Evolutionary conservation across 35 echinoderm and acorn worm species (phyloP), one percentile per base, ranked within the genome.

Genomic region (Amphiura filiformis): DNA sequence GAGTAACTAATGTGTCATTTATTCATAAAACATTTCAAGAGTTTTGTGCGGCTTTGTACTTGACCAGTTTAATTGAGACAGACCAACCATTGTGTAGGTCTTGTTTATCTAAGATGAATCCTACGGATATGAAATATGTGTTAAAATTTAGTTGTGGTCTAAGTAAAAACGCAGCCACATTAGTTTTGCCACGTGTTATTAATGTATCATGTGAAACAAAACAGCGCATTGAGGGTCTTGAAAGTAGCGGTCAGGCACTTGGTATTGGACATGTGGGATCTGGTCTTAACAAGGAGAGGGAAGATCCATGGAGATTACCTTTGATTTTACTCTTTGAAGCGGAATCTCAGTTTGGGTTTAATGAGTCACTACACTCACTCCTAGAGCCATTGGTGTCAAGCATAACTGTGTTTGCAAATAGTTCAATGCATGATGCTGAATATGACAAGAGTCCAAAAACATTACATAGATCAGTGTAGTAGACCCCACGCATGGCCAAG

Each of bases 271-370:
- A 9, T 47, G 4, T 4, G 41, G 41, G 41, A 9, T n/a, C n/a
- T 47, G 41, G 41, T 47, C 17, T 47, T 4, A 47, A 4, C 41
- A 47, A 9, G 41, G 17, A 9, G 17, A 17, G 17, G n/a, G n/a
- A n/a, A n/a, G 41, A 70, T 26, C 17, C 9, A 26, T 70, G 61
- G 61, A 47, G 41, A 47, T 30, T 70, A 26, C 61, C 61, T 13
- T 70, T 70, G 61, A 70, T 70, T 70, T 23, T 70, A 70, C 61
- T 70, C 26, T 70, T 70, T 70, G 61, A 70, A n/a, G 26, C 61
- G 7, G 61, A 70, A n/a, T 70, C 61, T 30, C 17, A 26, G 15
- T 70, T 70, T 70, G 61, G 61, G 15, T 70, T 70, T 30, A 70
- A 70, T n/a, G 28, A 70, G 26, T 70, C 61, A 70, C 61, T 70